Conservation (phyloP, 2,797 vertebrate genomes). For the Peromyscus aztecus region DNA sequence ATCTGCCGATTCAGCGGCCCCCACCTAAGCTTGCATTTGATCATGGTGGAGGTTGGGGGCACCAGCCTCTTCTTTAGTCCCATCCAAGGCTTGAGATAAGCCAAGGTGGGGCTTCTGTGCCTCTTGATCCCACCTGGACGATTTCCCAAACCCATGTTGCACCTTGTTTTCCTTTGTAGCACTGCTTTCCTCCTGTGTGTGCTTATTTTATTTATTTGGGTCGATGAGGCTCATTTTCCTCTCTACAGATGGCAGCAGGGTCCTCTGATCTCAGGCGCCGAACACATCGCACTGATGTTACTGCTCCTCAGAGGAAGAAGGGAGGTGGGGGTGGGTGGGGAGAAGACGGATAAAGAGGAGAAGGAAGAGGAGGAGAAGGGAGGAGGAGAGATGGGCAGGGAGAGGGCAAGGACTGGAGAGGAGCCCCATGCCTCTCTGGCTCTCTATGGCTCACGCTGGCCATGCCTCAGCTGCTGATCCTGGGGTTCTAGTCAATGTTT, state of each 20-base stretch:
- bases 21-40: slow-evolving; percentile 74
- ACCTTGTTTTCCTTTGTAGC: slow-evolving; percentile 49
- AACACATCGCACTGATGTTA: slow-evolving; percentile 50
- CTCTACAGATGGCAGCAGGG: slow-evolving; percentile 85
- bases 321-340: neutral
- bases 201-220: slow-evolving; percentile 76
- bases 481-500: neutral
- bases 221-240: slow-evolving; percentile 80
- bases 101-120: slow-evolving; percentile 68
- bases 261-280: slow-evolving; percentile 74
- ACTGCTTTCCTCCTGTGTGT: neutral
- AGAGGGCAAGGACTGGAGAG: no score
- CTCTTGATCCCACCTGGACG: slow-evolving; percentile 52
- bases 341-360: neutral
- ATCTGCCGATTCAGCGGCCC: slow-evolving; percentile 65
- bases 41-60: slow-evolving; percentile 52
- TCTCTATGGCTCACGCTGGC: neutral
- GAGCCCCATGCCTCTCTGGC: neutral
- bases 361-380: neutral
- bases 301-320: slow-evolving; percentile 17
- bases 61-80: slow-evolving; percentile 74
- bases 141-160: slow-evolving; percentile 52
- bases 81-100: slow-evolving; percentile 77
- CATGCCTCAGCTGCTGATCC: neutral
- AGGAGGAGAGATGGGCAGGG: neutral